These are phyloP conservation scores for Drosophila picticornis DNA, from an alignment of 2,888 invertebrate genomes.

Conservation along the genomic window DNA sequence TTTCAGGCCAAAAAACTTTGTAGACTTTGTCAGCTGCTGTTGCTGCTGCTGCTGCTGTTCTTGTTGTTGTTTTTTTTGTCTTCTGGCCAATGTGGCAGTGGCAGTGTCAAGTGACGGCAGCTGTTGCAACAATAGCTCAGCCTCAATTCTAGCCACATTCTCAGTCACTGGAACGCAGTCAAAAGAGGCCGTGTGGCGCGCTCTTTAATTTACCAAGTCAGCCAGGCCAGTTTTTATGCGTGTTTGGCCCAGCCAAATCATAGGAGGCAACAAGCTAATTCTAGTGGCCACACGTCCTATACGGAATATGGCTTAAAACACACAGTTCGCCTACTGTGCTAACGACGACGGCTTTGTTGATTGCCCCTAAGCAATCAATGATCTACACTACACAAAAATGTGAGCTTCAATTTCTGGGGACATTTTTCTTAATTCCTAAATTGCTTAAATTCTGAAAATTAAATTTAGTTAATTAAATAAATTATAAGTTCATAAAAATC, in stretches of 20 bases:
- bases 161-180: constrained; percentile 18
- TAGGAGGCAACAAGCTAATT: constrained; percentile 1
- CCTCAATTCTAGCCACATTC: constrained; percentile 9
- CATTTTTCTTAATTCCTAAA: neutral
- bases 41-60: neutral
- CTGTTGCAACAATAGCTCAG: constrained; percentile 46
- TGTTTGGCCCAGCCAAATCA: neutral
- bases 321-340: neutral
- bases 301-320: neutral
- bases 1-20: constrained; percentile 46
- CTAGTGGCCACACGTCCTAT: constrained; percentile 17
- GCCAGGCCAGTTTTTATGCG: neutral
- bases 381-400: neutral
- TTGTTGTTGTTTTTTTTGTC: constrained; percentile 5
- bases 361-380: neutral
- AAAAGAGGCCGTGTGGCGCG: constrained; percentile 8
- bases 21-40: constrained; percentile 35
- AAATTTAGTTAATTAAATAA: neutral
- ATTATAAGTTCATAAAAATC: neutral
- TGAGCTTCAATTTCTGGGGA: neutral
- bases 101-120: constrained; percentile 58
- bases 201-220: constrained; percentile 36
- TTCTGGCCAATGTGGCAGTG: constrained; percentile 15
- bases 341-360: neutral
- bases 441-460: too few relatives aligned